These are phyloP conservation scores for Platalea minor DNA, from an alignment of 2,797 vertebrate species.

Conservation along the genomic window DNA sequence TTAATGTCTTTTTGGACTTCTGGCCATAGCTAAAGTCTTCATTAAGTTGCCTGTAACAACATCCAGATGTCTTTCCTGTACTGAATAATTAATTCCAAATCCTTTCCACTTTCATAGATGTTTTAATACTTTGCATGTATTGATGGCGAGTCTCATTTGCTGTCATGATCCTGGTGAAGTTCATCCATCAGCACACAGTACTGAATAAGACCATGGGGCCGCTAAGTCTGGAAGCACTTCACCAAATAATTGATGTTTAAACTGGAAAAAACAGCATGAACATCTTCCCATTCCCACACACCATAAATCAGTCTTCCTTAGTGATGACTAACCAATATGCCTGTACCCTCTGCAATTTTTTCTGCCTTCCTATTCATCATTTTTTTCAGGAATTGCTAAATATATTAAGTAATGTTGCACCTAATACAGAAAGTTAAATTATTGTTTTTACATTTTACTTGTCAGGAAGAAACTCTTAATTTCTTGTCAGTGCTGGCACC, in stretches of 20 bases:
- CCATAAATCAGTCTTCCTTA: not conserved
- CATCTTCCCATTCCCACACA: not conserved
- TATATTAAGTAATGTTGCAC: not conserved
- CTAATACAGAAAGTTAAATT: not conserved
- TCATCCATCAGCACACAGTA: not conserved
- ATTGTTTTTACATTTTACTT: not conserved
- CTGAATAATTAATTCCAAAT: slow-evolving; percentile 29
- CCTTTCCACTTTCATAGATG: not conserved
- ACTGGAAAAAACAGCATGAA: not conserved
- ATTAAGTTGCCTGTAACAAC: slow-evolving; percentile 18
- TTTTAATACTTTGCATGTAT: not conserved
- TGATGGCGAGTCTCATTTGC: not conserved
- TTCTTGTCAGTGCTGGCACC: not conserved
- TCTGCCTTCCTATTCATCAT: not conserved
- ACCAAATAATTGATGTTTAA: not conserved
- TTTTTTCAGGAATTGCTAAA: not conserved
- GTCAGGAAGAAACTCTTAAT: not conserved
- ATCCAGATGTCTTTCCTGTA: not conserved
- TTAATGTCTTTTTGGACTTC: not conserved
- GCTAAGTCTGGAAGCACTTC: not conserved
- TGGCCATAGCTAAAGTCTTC: not conserved
- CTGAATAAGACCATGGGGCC: rapidly evolving
- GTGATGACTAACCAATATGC: not conserved
- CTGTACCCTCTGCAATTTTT: not conserved
- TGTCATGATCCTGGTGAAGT: not conserved